phyloP scores from a whole-genome alignment of 2,797 vertebrate species.

The Discoglossus pictus region DNA sequence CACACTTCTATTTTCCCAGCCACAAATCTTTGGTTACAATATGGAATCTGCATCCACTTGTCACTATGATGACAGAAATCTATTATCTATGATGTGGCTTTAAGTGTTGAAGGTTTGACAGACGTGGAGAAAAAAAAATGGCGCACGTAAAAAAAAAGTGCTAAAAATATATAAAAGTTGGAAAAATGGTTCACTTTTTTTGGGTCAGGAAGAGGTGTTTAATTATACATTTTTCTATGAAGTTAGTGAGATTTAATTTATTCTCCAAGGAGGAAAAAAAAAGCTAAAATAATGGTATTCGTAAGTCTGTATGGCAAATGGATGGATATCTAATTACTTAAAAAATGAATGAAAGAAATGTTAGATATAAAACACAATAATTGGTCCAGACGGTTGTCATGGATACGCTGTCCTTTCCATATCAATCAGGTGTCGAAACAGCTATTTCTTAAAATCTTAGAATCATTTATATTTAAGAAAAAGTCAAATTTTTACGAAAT shows the following conservation, averaged over 20 bases:
- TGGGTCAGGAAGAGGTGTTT: neutral
- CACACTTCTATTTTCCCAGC: conserved; percentile 66
- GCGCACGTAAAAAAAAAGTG: neutral
- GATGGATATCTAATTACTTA: conserved; percentile 8
- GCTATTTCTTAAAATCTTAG: neutral
- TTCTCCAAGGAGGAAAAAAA: too few species aligned
- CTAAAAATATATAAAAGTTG: neutral
- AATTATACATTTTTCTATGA: conserved; percentile 6
- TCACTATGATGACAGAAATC: conserved; percentile 53
- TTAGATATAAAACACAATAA: neutral
- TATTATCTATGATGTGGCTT: conserved; percentile 49
- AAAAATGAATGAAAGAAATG: neutral
- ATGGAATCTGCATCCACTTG: conserved; percentile 62
- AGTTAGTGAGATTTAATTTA: neutral
- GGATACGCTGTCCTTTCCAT: neutral
- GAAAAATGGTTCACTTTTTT: conserved; percentile 26
- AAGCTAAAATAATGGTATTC: too few species aligned
- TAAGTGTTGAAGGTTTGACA: conserved; percentile 51
- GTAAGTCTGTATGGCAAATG: neutral
- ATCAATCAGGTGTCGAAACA: neutral
- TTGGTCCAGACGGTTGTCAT: conserved; percentile 4
- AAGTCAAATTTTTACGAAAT: neutral
- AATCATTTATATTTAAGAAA: neutral
- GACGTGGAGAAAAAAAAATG: neutral
- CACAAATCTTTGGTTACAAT: conserved; percentile 55